Evolutionary conservation across 2,888 invertebrate species (phyloP), one percentile per base, ranked within the genome.

Genomic region (Heliconius ethilla): DNA sequence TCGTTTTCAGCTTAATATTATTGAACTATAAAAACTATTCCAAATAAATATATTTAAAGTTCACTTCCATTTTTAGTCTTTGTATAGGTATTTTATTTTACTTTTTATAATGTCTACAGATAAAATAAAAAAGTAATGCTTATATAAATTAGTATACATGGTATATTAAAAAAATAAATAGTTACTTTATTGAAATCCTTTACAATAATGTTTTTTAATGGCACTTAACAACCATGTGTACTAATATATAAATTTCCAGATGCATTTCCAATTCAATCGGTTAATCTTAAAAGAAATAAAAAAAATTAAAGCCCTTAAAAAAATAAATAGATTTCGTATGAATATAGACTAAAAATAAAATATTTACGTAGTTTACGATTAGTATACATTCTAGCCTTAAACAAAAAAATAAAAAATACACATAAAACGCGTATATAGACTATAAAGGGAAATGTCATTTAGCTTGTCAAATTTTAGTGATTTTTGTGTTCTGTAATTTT

Each of bases 271-370:
- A 59, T 33, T 33, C 37, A 59, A 59, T 72, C 72, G 59, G 59
- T 37, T 72, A 33, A 55, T 72, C 70, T 70, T 29, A 70, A 70
- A 70, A 51, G 51, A 22, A 51, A 51, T 51, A 51, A 18, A 51
- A 51, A 51, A 51, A 7, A 18, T 22, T 18, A 51, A 51, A 51
- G 9, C 51, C 22, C 22, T 7, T 51, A 51, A 51, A 51, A 51
- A 29, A 29, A 45, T 13, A 51, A 51, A 27, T 51, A 70, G 45
- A 13, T 25, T 15, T 18, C 55, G 10, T 55, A 55, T 51, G 29
- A 29, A 29, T 10, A 22, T 70, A n/a, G 13, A n/a, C 10, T 59
- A 59, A 59, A 59, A 59, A 59, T 59, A n/a, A n/a, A 59, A 11
- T 22, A 7, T 4, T 29, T 59, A 7, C n/a, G 55, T 72, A 59